A percentile compares a stretch with the other conserved stretches of the same genome.
Conservation (phyloP, 2,113 vertebrate species). For the Muntiacus reevesi region DNA sequence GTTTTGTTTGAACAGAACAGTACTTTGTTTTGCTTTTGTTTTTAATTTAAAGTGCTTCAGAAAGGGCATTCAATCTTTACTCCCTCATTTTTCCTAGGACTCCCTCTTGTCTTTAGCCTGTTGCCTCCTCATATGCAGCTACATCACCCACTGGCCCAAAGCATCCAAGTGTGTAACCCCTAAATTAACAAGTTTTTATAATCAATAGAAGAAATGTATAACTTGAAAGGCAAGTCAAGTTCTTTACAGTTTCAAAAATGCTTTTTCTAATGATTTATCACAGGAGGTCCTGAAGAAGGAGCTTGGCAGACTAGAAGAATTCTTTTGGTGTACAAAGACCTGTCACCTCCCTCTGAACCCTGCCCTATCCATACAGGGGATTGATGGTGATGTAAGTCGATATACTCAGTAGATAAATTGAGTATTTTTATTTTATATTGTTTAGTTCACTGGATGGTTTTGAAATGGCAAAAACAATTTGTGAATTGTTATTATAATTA, state of each 20-base stretch:
- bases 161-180: neutral
- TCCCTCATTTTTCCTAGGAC: neutral
- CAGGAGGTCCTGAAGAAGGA: slow-evolving; percentile 79
- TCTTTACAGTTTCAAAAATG: slow-evolving; percentile 7
- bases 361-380: slow-evolving; percentile 60
- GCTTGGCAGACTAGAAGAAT: slow-evolving; percentile 70
- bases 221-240: neutral
- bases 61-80: neutral
- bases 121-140: neutral
- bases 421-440: neutral
- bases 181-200: neutral
- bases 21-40: neutral
- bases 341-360: slow-evolving; percentile 81
- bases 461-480: neutral
- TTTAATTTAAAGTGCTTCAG: neutral
- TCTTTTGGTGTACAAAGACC: slow-evolving; percentile 74
- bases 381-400: slow-evolving; percentile 73
- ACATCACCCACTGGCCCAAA: neutral
- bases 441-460: neutral
- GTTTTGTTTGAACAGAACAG: neutral
- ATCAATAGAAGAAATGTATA: neutral
- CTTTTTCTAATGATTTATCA: slow-evolving; percentile 14
- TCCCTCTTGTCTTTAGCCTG: neutral
- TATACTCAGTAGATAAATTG: neutral
- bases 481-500: neutral